Evolutionary conservation across 2,113 vertebrate genomes (phyloP).

Genomic region (Ovis canadensis): DNA sequence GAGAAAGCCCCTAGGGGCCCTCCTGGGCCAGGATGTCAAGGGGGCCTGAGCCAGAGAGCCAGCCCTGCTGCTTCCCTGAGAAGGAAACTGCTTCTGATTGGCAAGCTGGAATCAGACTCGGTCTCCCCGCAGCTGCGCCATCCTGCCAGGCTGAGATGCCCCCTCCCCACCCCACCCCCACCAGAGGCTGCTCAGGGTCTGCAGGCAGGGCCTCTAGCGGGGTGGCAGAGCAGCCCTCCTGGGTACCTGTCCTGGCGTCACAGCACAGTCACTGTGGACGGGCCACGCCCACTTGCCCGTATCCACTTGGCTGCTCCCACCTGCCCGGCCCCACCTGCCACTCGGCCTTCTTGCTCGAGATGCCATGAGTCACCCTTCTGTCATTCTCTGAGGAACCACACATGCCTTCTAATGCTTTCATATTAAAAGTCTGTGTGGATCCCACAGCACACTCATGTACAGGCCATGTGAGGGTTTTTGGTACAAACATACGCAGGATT

Average conservation of each 20-base stretch:
- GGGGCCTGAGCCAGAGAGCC: background rate
- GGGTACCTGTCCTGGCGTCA: background rate
- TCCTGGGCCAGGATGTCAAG: background rate
- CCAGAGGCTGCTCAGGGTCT: background rate
- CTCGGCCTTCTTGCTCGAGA: background rate
- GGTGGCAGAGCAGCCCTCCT: background rate
- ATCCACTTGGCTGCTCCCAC: background rate
- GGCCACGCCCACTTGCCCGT: background rate
- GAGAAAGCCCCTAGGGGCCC: background rate
- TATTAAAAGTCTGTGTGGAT: no score
- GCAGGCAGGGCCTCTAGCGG: background rate
- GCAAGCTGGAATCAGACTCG: background rate
- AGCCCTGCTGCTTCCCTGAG: background rate
- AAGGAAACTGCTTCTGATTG: no score
- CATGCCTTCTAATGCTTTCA: background rate
- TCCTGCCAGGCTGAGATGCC: background rate
- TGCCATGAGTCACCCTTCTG: rapidly evolving
- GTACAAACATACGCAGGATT: rapidly evolving
- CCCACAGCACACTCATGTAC: rapidly evolving
- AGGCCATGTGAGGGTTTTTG: rapidly evolving
- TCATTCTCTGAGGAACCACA: background rate
- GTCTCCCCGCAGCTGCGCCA: background rate
- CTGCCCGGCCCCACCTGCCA: background rate
- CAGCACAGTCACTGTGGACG: rapidly evolving
- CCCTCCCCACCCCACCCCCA: no score